Evolutionary conservation across 2,888 invertebrate genomes (phyloP).

Genomic region (Cephalotes varians): DNA sequence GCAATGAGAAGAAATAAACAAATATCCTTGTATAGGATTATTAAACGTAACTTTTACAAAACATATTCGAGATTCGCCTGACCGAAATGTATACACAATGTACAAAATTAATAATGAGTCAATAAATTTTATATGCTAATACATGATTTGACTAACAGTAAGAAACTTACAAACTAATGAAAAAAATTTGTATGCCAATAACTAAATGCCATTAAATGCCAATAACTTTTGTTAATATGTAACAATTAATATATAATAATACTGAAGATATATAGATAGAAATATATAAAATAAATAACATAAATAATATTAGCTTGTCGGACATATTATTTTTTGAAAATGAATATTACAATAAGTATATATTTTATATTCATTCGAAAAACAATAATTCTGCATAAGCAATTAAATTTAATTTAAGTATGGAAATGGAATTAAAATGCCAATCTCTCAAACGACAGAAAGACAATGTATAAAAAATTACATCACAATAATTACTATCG

Average conservation of each 20-base stretch:
- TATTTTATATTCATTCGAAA: not conserved
- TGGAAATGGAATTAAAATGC: not conserved
- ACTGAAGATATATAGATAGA: not conserved
- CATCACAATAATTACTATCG: slow-evolving; percentile 52
- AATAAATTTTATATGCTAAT: not conserved
- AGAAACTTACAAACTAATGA: not conserved
- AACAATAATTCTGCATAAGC: not conserved
- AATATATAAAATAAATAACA: slow-evolving; percentile 5
- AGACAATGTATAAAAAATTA: slow-evolving; percentile 63
- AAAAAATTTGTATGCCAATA: not conserved
- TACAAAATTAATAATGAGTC: not conserved
- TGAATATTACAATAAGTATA: not conserved
- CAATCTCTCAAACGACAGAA: not conserved
- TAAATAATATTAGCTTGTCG: slow-evolving; percentile 8
- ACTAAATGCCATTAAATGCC: too few relatives aligned
- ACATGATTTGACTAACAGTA: not conserved
- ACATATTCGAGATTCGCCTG: not conserved
- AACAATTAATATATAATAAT: too few relatives aligned
- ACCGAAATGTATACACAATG: slow-evolving; percentile 7
- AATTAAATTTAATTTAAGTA: slow-evolving; percentile 10
- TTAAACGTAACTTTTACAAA: not conserved
- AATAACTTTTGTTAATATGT: slow-evolving; percentile 22
- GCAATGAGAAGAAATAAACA: not conserved
- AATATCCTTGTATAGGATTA: slow-evolving; percentile 6
- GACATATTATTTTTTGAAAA: not conserved